A percentile compares a stretch with the other conserved stretches of the same genome.
phyloP scores from a whole-genome alignment of 2,888 invertebrate species.

The Cataglyphis cursor region DNA sequence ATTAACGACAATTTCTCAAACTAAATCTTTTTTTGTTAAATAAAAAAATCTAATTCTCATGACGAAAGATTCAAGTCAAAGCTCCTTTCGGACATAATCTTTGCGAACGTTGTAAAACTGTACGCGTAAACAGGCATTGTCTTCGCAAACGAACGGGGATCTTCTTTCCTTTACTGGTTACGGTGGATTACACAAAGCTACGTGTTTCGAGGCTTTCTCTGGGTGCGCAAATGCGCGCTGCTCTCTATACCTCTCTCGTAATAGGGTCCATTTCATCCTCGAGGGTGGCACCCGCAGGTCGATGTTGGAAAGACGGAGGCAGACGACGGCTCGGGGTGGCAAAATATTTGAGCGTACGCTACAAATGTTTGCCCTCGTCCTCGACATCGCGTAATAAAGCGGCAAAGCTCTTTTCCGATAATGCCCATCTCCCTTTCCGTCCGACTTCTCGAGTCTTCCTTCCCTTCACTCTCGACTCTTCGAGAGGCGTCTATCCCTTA shows the following conservation, averaged over 20 bases:
- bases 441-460: constrained; percentile 34
- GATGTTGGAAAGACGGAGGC: constrained; percentile 21
- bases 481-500: constrained; percentile 20
- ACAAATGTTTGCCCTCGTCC: constrained; percentile 75
- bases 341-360: constrained; percentile 80
- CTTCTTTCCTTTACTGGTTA: constrained; percentile 25
- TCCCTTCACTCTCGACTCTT: constrained; percentile 6
- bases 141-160: constrained; percentile 8
- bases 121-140: constrained; percentile 23
- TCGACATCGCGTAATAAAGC: constrained; percentile 79
- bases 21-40: not conserved
- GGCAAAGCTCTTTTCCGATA: constrained; percentile 80
- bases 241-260: constrained; percentile 39
- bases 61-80: not conserved
- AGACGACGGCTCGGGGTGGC: constrained; percentile 56
- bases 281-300: constrained; percentile 30
- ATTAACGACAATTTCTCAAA: too few relatives aligned
- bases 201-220: constrained; percentile 18
- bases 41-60: not conserved
- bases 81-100: not conserved
- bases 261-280: constrained; percentile 53
- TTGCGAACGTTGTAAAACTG: not conserved
- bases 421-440: constrained; percentile 69
- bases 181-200: constrained; percentile 14
- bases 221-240: constrained; percentile 8